Evolutionary conservation across 2,113 vertebrate species (phyloP).

Genomic region (Syngnathoides biaculeatus): DNA sequence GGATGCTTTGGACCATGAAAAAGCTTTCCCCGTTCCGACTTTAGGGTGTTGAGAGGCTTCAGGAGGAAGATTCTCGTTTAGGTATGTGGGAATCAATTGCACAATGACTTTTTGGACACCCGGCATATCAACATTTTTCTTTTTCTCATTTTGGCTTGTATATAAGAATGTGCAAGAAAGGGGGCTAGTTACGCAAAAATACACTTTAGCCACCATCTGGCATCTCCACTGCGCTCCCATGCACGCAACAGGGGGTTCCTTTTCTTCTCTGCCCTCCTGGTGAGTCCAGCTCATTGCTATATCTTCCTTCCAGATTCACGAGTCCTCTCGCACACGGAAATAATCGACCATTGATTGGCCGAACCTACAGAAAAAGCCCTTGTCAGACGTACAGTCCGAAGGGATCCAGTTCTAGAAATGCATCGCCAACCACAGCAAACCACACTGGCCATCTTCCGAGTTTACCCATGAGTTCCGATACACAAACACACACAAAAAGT

Average conservation of each 20-base stretch:
- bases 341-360: constrained; percentile 56
- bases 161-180: neutral
- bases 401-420: neutral
- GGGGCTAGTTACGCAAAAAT: neutral
- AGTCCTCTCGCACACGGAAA: neutral
- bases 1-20: no score
- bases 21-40: no score
- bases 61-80: no score
- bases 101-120: no score
- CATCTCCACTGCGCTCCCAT: neutral
- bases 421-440: neutral
- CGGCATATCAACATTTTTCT: no score
- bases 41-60: no score
- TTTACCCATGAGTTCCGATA: neutral
- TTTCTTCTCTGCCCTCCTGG: neutral
- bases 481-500: neutral
- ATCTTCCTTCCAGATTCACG: neutral
- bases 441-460: neutral
- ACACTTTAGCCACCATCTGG: neutral
- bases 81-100: no score
- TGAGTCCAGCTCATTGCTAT: neutral
- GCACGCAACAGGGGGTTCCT: neutral
- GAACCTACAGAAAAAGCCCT: constrained; percentile 47
- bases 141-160: neutral
- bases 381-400: constrained; percentile 3